These are phyloP conservation scores for Globodera rostochiensis DNA, from an alignment of 1,140 invertebrate genomes.

Conservation along the genomic window DNA sequence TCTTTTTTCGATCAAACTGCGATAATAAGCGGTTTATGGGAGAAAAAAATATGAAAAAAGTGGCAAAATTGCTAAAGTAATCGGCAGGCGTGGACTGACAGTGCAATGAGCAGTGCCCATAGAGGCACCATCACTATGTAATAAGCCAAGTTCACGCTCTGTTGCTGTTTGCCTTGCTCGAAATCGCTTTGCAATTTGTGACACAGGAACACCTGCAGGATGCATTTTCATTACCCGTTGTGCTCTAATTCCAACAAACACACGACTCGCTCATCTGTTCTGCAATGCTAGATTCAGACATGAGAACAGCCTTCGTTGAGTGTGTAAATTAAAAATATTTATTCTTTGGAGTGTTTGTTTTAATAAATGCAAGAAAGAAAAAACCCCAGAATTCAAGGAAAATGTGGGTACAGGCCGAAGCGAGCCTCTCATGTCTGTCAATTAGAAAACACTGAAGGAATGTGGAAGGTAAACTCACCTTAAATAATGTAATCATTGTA, in stretches of 20 bases:
- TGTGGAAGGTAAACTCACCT: background rate
- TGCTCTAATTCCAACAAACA: background rate
- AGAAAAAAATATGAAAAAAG: too few species aligned
- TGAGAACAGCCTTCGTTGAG: too few species aligned
- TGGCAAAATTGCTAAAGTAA: background rate
- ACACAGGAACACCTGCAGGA: constrained; percentile 28
- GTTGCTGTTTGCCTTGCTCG: constrained; percentile 33
- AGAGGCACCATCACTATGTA: constrained; percentile 29
- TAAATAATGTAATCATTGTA: constrained; percentile 27
- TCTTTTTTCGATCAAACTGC: too few species aligned
- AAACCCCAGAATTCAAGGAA: background rate
- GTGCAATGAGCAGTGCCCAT: constrained; percentile 9
- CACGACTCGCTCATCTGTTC: background rate
- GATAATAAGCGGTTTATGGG: too few species aligned
- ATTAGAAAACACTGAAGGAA: background rate
- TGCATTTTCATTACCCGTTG: background rate
- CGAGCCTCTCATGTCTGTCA: background rate
- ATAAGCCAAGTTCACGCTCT: constrained; percentile 28
- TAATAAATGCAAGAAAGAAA: background rate
- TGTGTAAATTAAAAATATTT: background rate
- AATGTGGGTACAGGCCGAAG: too few species aligned
- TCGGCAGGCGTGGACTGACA: constrained; percentile 11
- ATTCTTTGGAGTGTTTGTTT: background rate
- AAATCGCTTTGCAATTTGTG: constrained; percentile 43
- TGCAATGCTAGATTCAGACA: too few species aligned